Base-by-base conservation (phyloP, 2,113 vertebrate species). In the Bos indicus region DNA sequence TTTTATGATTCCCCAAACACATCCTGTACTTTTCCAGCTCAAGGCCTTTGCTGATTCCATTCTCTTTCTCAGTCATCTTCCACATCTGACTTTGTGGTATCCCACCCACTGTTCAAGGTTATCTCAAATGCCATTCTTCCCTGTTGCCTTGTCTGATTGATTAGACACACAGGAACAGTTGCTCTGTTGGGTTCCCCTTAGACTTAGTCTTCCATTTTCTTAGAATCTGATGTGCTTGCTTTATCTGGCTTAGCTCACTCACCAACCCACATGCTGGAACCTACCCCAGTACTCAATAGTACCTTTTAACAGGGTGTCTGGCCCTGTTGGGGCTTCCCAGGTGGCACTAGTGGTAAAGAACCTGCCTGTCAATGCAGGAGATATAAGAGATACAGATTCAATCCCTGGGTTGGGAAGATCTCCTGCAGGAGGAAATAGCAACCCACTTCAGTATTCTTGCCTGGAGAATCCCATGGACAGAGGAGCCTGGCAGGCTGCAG, bases 21-120 rank as follows among this genome's bases (percentile, higher is more conserved):
- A 84, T 71, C 83, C 93, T 94, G 97, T 98, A 97, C 84, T 98
- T 98, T 97, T 97, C 97, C 97, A 96, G 91, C 26, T 64, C 67
- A 60, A 67, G 91, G 91, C 28, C 90, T 90, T 59, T 88, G 83
- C 60, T 56, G 88, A 88, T 36, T 52, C 91, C 83, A 54, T 74
- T 91, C 84, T 94, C n/a, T 54, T 92, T 82, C 62, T 74, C 80
- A 94, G 88, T 96, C 88, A 92, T 71, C 85, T 36, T 96, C 88
- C 85, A 51, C 59, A 78, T 92, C n/a, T 71, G 90, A 57, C 36
- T 94, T n/a, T 96, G 90, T 95, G 95, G 88, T 43, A 28, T 62
- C 52, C 86, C 57, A 90, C 62, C 21, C 67, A 90, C 52, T 16
- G 7, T 36, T 94, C 59, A 64, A 62, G 83, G 90, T 91, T 84